These are phyloP conservation scores for Bombus superbus DNA, from an alignment of 1,140 invertebrate genomes.

Conservation along the genomic window DNA sequence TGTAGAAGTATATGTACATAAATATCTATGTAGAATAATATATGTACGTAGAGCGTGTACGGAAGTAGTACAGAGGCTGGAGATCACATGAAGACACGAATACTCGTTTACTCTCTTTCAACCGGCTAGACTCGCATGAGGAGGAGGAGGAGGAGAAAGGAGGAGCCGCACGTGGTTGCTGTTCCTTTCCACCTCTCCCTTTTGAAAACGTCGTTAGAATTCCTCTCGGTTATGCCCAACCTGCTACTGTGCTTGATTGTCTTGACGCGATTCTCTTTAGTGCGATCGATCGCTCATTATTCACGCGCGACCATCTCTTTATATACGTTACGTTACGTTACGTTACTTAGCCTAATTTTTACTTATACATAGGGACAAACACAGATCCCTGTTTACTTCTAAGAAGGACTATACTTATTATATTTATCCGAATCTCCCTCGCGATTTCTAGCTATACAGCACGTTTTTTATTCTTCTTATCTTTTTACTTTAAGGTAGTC, in stretches of 20 bases:
- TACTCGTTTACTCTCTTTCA: constrained; percentile 17
- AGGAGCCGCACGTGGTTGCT: not conserved
- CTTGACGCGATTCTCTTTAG: constrained; percentile 78
- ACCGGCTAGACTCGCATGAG: not conserved
- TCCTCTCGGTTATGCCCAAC: constrained; percentile 40
- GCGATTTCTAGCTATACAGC: not conserved
- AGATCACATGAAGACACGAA: constrained; percentile 70
- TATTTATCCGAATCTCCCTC: too few species aligned
- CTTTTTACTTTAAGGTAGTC: not conserved
- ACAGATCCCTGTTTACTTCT: too few species aligned
- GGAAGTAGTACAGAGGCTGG: constrained; percentile 56
- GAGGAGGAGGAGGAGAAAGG: too few species aligned
- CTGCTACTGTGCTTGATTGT: constrained; percentile 78
- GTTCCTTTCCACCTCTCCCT: constrained; percentile 25
- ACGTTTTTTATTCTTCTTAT: not conserved
- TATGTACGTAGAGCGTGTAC: constrained; percentile 50
- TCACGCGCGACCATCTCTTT: constrained; percentile 37
- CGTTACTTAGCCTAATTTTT: constrained; percentile 25
- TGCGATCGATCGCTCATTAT: constrained; percentile 57
- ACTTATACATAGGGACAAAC: constrained; percentile 3
- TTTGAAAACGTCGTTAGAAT: not conserved
- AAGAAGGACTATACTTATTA: too few species aligned
- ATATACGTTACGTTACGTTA: constrained; percentile 28
- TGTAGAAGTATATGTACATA: constrained; percentile 47
- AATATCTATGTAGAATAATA: constrained; percentile 48